Conservation (phyloP, 2,888 invertebrate genomes). For the Cabera pusaria region DNA sequence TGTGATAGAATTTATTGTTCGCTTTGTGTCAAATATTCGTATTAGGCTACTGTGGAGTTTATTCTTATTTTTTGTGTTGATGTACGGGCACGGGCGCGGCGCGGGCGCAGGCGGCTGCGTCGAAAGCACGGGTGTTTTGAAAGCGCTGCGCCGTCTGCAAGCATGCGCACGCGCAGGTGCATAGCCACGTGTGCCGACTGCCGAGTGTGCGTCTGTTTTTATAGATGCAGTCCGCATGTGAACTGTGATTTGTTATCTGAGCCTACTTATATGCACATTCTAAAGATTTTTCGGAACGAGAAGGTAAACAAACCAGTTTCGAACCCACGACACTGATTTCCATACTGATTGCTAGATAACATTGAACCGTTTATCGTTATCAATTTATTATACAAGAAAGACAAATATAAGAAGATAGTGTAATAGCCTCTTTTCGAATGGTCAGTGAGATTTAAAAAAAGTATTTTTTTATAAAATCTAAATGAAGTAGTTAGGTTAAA, state of each 20-base stretch:
- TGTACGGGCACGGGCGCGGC: slow-evolving; percentile 41
- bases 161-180: slow-evolving; percentile 51
- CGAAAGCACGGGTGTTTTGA: slow-evolving; percentile 10
- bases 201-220: slow-evolving; percentile 41
- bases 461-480: too few relatives aligned
- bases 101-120: slow-evolving; percentile 25
- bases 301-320: slow-evolving; percentile 30
- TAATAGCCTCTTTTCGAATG: too few relatives aligned
- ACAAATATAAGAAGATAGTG: too few relatives aligned
- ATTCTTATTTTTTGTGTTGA: slow-evolving; percentile 41
- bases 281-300: slow-evolving; percentile 30
- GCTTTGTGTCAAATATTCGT: slow-evolving; percentile 44
- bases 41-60: slow-evolving; percentile 38
- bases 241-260: slow-evolving; percentile 36
- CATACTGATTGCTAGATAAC: slow-evolving; percentile 16
- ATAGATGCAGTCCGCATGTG: slow-evolving; percentile 37
- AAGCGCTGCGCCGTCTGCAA: slow-evolving; percentile 36
- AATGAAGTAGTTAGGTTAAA: too few relatives aligned
- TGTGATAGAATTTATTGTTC: slow-evolving; percentile 54
- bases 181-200: slow-evolving; percentile 41
- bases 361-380: not conserved
- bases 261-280: slow-evolving; percentile 35
- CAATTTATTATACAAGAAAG: too few relatives aligned
- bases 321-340: slow-evolving; percentile 16
- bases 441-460: too few relatives aligned